Conservation (phyloP, 2,113 vertebrate species). For the Pogonocichla stellata region DNA sequence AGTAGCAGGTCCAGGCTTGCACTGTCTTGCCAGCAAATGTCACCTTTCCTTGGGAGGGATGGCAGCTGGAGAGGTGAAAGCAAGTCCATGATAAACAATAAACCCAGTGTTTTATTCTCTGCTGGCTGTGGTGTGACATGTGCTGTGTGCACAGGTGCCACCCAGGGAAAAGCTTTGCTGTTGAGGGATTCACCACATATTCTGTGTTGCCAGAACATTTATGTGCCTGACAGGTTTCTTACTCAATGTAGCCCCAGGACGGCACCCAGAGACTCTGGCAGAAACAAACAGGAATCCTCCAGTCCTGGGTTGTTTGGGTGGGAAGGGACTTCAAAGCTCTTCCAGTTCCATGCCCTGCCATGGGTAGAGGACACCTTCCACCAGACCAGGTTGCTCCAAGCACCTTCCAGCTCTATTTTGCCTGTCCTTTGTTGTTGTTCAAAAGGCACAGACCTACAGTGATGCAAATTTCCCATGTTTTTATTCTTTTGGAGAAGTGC, state of each 20-base stretch:
- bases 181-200: background rate
- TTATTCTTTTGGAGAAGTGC: background rate
- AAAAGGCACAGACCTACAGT: background rate
- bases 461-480: background rate
- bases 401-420: background rate
- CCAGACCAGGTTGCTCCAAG: background rate
- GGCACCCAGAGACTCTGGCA: background rate
- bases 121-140: background rate
- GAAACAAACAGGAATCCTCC: background rate
- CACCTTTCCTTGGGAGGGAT: background rate
- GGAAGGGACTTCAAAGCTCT: background rate
- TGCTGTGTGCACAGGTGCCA: background rate
- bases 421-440: background rate
- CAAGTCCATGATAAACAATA: background rate
- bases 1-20: background rate
- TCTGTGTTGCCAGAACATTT: background rate
- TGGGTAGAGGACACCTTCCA: too few species aligned
- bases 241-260: background rate
- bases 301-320: background rate
- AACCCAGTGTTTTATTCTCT: background rate
- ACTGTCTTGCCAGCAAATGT: background rate
- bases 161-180: background rate
- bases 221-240: background rate
- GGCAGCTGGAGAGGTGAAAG: background rate
- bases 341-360: background rate